Percentiles rank a stretch among this genome's conserved stretches.
phyloP scores from a whole-genome alignment of 2,888 invertebrate species.

The Gnatocerus cornutus region DNA sequence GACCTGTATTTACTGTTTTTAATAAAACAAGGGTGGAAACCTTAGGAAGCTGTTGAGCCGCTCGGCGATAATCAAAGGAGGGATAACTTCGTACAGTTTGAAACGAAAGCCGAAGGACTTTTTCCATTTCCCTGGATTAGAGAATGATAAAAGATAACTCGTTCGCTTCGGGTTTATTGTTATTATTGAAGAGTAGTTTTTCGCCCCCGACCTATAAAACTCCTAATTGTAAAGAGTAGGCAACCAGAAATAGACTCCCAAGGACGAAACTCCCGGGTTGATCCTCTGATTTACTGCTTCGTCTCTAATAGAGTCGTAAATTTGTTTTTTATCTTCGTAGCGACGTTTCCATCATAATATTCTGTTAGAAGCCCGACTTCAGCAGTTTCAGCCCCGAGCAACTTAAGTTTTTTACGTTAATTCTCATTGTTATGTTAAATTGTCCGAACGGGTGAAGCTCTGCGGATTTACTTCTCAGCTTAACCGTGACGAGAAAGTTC shows the following conservation, averaged over 20 bases:
- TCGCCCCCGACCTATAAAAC: slow-evolving; percentile 11
- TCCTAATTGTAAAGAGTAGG: slow-evolving; percentile 19
- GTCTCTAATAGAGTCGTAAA: slow-evolving; percentile 18
- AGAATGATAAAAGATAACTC: slow-evolving; percentile 29
- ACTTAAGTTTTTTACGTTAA: slow-evolving; percentile 29
- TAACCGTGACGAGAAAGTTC: slow-evolving; percentile 22
- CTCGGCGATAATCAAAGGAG: slow-evolving; percentile 2
- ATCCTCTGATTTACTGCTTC: slow-evolving; percentile 17
- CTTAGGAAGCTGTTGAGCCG: not conserved
- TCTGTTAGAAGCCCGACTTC: slow-evolving; percentile 10
- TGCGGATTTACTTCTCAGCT: slow-evolving; percentile 8
- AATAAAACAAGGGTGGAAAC: not conserved
- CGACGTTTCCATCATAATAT: slow-evolving; percentile 21
- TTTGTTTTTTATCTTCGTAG: slow-evolving; percentile 18
- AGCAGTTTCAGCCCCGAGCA: slow-evolving; percentile 4
- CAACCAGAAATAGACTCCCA: not conserved
- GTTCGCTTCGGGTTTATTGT: slow-evolving; percentile 30
- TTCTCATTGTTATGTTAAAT: slow-evolving; percentile 23
- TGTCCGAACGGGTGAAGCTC: slow-evolving; percentile 16
- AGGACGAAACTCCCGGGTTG: slow-evolving; percentile 6
- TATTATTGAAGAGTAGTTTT: slow-evolving; percentile 24
- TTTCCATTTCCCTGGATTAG: slow-evolving; percentile 34
- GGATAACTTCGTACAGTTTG: slow-evolving; percentile 13
- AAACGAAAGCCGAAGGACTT: slow-evolving; percentile 19
- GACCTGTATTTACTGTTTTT: not conserved